These are phyloP conservation scores for Oncorhynchus keta DNA, from an alignment of 2,113 vertebrate species.

Conservation along the genomic window DNA sequence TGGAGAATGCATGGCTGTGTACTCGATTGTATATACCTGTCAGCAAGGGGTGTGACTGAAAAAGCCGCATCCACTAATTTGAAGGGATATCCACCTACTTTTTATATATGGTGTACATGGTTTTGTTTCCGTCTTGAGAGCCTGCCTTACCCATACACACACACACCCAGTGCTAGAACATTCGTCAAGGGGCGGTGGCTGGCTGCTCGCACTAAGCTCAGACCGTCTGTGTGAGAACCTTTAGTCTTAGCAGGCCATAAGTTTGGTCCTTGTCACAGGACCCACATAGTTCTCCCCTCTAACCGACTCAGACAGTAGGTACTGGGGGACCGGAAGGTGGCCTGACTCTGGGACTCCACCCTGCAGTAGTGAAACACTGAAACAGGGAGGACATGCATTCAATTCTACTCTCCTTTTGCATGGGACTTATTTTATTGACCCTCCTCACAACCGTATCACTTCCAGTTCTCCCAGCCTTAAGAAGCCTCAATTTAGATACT, in stretches of 20 bases:
- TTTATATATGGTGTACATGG: not conserved
- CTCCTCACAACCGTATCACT: constrained; percentile 29
- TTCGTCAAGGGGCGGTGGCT: not conserved
- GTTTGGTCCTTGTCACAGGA: not conserved
- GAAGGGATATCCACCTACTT: too few species aligned
- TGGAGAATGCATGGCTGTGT: too few species aligned
- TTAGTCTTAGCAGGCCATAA: not conserved
- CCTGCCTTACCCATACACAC: not conserved
- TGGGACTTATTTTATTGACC: constrained; percentile 36
- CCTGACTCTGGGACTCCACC: not conserved
- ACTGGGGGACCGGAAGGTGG: not conserved
- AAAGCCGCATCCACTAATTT: too few species aligned
- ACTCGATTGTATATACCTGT: too few species aligned
- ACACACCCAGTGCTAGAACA: not conserved
- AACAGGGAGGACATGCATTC: constrained; percentile 23
- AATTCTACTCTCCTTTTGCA: constrained; percentile 30
- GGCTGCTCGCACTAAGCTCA: not conserved
- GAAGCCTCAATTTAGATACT: constrained; percentile 52
- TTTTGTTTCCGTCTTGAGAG: not conserved
- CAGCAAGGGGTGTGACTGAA: too few species aligned
- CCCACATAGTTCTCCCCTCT: not conserved
- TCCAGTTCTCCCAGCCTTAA: constrained; percentile 28
- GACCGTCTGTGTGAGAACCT: not conserved
- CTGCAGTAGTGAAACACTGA: not conserved
- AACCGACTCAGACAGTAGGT: not conserved